These are phyloP conservation scores for Xerus inauris DNA, from an alignment of 2,113 vertebrate species.

Conservation along the genomic window DNA sequence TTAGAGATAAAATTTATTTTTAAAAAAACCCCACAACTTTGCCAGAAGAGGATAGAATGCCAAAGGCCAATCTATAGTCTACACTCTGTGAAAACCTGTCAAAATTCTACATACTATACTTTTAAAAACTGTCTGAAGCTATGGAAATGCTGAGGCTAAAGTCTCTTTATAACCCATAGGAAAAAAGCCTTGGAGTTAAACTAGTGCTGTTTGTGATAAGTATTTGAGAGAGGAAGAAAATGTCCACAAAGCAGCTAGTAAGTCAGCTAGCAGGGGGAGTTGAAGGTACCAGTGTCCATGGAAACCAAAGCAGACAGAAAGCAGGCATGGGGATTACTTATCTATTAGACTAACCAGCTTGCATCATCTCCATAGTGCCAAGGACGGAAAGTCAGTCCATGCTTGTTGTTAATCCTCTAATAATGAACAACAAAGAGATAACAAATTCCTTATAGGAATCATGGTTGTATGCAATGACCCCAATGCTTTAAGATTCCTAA, in stretches of 20 bases:
- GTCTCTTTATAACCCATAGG: background rate
- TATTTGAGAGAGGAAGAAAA: background rate
- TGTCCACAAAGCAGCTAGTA: background rate
- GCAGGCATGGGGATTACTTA: background rate
- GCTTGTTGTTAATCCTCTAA: background rate
- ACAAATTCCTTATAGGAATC: background rate
- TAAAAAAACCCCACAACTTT: background rate
- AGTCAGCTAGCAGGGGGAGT: background rate
- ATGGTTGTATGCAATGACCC: background rate
- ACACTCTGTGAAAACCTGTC: constrained; percentile 27
- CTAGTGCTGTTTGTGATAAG: background rate
- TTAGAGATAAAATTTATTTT: background rate
- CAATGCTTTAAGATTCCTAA: background rate
- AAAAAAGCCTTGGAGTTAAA: background rate
- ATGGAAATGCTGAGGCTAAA: background rate
- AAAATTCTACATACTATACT: background rate
- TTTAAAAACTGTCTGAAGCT: background rate
- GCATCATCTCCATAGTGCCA: background rate
- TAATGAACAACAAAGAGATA: constrained; percentile 1
- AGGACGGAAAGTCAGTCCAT: background rate
- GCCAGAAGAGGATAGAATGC: background rate
- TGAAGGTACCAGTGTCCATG: too few species aligned
- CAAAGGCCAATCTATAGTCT: background rate
- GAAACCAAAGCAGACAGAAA: background rate
- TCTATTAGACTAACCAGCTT: background rate